phyloP scores from a whole-genome alignment of 2,113 vertebrate species.

The Nerophis ophidion region DNA sequence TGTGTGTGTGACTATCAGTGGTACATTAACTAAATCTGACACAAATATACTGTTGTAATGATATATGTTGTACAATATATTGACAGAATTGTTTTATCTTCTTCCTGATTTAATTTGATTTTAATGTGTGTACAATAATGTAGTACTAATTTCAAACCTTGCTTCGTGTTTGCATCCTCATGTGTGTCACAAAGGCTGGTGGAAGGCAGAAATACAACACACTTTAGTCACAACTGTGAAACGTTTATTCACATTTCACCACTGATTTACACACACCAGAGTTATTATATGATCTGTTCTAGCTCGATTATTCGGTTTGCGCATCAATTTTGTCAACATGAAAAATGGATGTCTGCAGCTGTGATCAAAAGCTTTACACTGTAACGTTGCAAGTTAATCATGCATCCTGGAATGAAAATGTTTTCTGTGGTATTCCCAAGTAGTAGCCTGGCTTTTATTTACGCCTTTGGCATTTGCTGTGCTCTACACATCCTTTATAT shows the following conservation, averaged over 20 bases:
- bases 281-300: conserved; percentile 6
- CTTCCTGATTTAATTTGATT: conserved; percentile 44
- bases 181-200: background rate
- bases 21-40: no score
- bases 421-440: no score
- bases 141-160: conserved; percentile 25
- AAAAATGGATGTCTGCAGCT: conserved; percentile 7
- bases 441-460: no score
- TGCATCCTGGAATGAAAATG: no score
- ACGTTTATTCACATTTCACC: conserved; percentile 22
- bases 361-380: conserved; percentile 1
- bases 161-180: background rate
- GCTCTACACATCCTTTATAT: no score
- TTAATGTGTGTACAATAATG: conserved; percentile 41
- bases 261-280: conserved; percentile 14
- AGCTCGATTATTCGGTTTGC: conserved; percentile 7
- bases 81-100: conserved; percentile 36
- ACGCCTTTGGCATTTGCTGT: no score
- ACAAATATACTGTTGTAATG: conserved; percentile 30
- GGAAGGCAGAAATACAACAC: conserved; percentile 19
- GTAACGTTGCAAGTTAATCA: background rate
- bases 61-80: conserved; percentile 57
- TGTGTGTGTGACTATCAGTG: no score
- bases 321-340: conserved; percentile 4
- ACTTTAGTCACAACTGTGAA: conserved; percentile 30